These are phyloP conservation scores for Tachystola acroxantha DNA, from an alignment of 2,888 invertebrate genomes.

Conservation along the genomic window DNA sequence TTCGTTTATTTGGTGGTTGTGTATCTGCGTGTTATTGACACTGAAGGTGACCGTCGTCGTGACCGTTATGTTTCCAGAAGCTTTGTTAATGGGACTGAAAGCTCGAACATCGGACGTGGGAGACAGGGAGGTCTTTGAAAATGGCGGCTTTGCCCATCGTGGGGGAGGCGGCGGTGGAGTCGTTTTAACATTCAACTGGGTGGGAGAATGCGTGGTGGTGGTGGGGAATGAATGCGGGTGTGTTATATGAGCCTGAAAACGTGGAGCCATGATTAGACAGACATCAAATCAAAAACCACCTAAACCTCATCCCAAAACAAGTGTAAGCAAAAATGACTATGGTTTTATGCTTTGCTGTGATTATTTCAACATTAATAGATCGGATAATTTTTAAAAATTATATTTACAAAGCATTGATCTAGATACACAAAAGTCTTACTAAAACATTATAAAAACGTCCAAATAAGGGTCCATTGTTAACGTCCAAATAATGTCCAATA, in stretches of 20 bases:
- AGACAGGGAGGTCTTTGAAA: slow-evolving; percentile 67
- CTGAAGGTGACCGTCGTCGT: slow-evolving; percentile 93
- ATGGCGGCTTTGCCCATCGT: slow-evolving; percentile 89
- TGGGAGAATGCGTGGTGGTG: slow-evolving; percentile 60
- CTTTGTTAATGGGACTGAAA: slow-evolving; percentile 67
- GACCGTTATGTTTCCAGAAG: slow-evolving; percentile 86
- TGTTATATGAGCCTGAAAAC: slow-evolving; percentile 77
- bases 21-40: slow-evolving; percentile 80
- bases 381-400: too few species aligned
- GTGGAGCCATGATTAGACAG: slow-evolving; percentile 54
- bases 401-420: too few species aligned
- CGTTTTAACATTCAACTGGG: slow-evolving; percentile 56
- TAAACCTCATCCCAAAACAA: too few species aligned
- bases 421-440: too few species aligned
- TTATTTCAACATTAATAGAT: too few species aligned
- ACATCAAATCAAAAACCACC: slow-evolving; percentile 37
- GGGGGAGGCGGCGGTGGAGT: slow-evolving; percentile 92
- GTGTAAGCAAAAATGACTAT: too few species aligned
- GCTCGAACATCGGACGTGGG: slow-evolving; percentile 59
- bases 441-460: too few species aligned
- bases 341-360: too few species aligned
- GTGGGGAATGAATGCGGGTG: slow-evolving; percentile 72
- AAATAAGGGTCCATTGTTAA: too few species aligned
- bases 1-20: slow-evolving; percentile 73
- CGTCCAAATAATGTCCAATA: too few species aligned